Percentiles rank a stretch among this genome's conserved stretches.
Evolutionary conservation across 2,113 vertebrate genomes (phyloP).

Genomic region (Saguinus imperator): DNA sequence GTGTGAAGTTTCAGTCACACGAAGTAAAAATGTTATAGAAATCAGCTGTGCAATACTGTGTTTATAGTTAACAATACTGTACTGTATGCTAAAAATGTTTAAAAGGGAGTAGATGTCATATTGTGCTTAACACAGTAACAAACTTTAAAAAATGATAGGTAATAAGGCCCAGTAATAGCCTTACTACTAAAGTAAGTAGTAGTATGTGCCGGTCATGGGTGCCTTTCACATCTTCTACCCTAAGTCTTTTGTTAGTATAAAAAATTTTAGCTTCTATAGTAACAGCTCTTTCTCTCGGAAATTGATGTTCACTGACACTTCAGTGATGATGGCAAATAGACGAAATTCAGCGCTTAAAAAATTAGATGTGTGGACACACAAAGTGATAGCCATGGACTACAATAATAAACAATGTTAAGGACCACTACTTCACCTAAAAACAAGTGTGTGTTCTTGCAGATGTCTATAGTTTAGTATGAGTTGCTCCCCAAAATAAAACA

Average conservation of each 20-base stretch:
- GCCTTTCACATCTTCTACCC: background rate
- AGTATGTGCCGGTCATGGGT: background rate
- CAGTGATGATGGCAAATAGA: slow-evolving; percentile 1
- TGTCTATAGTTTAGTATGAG: background rate
- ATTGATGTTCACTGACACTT: background rate
- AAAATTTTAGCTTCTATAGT: background rate
- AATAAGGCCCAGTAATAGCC: background rate
- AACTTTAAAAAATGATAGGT: background rate
- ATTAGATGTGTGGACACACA: background rate
- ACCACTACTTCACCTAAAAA: slow-evolving; percentile 49
- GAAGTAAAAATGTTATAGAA: background rate
- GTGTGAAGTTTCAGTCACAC: background rate
- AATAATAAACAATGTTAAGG: slow-evolving; percentile 21
- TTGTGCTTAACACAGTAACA: background rate
- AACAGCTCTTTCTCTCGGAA: background rate
- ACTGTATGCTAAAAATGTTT: background rate
- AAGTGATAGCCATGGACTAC: background rate
- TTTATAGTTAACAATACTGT: background rate
- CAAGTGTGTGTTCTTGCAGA: background rate
- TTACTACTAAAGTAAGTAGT: background rate
- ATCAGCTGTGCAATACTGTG: background rate
- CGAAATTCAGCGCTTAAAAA: slow-evolving; percentile 27
- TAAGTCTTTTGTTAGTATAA: background rate
- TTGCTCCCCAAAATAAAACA: no score
- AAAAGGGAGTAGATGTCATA: background rate